Percentiles rank a stretch among this genome's conserved stretches.
Evolutionary conservation across 2,113 vertebrate species (phyloP).

Genomic region (Meriones unguiculatus): DNA sequence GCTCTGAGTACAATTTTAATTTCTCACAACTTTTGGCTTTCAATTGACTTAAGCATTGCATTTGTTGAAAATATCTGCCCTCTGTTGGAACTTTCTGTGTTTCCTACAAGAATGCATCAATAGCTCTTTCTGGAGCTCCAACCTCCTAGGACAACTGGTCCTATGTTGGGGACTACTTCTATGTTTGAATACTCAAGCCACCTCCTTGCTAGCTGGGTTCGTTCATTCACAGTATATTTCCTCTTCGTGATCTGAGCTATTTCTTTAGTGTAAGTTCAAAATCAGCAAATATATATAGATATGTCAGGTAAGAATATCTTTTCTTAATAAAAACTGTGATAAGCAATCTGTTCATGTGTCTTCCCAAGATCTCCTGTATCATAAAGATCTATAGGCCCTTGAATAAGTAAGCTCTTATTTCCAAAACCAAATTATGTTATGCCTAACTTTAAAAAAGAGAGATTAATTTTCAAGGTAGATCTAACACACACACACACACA

Average conservation of each 20-base stretch:
- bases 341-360: not conserved
- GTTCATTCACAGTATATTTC: not conserved
- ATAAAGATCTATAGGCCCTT: not conserved
- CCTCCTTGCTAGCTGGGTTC: not conserved
- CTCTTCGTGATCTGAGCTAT: not conserved
- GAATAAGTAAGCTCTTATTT: not conserved
- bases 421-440: not conserved
- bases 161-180: not conserved
- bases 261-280: not conserved
- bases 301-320: not conserved
- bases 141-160: not conserved
- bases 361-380: not conserved
- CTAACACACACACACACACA: not conserved
- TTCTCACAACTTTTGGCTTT: not conserved
- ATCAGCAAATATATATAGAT: not conserved
- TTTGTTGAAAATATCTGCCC: not conserved
- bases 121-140: not conserved
- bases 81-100: not conserved
- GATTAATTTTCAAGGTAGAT: not conserved
- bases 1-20: not conserved
- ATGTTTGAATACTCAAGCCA: not conserved
- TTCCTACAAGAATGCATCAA: not conserved
- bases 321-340: not conserved
- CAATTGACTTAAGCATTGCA: not conserved
- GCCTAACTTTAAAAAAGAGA: not conserved